Evolutionary conservation across 2,797 vertebrate genomes (phyloP).

Genomic region (Remorina albescens): DNA sequence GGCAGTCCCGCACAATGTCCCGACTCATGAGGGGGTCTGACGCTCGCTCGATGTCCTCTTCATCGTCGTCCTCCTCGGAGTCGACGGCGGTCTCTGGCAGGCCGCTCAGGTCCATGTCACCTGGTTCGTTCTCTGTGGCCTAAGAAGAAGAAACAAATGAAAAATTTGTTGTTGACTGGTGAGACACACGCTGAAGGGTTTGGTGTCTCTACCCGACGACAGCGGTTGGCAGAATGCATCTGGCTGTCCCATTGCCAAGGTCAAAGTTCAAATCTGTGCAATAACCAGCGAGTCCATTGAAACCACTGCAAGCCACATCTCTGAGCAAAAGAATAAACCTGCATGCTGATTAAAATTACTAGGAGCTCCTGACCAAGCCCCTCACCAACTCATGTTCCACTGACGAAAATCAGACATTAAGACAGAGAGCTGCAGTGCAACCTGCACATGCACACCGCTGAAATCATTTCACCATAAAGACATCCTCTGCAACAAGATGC

Average conservation of each 20-base stretch:
- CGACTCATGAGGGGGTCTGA: conserved; percentile 98
- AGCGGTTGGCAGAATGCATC: conserved; percentile 6
- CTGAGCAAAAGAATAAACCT: background rate
- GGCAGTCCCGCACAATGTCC: conserved; percentile 97
- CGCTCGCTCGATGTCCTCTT: conserved; percentile 97
- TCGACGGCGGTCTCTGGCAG: conserved; percentile 98
- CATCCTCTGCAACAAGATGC: conserved; percentile 14
- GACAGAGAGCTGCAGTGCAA: background rate
- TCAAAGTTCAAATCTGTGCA: conserved; percentile 10
- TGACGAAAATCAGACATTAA: background rate
- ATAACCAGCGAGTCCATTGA: background rate
- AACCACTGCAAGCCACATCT: background rate
- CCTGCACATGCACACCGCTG: background rate
- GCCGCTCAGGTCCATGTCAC: conserved; percentile 99
- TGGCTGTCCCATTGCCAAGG: background rate
- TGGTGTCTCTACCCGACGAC: conserved; percentile 1
- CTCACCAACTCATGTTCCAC: background rate
- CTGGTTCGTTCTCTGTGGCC: conserved; percentile 98
- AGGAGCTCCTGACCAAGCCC: background rate
- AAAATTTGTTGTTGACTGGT: background rate
- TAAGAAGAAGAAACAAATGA: conserved; percentile 54
- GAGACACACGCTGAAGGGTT: background rate
- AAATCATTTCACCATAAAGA: conserved; percentile 20
- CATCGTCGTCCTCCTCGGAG: conserved; percentile 98
- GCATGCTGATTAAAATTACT: background rate